Percentiles rank a stretch among this genome's conserved stretches.
Conservation (phyloP, 2,888 invertebrate species). For the Tethea ocularis region DNA sequence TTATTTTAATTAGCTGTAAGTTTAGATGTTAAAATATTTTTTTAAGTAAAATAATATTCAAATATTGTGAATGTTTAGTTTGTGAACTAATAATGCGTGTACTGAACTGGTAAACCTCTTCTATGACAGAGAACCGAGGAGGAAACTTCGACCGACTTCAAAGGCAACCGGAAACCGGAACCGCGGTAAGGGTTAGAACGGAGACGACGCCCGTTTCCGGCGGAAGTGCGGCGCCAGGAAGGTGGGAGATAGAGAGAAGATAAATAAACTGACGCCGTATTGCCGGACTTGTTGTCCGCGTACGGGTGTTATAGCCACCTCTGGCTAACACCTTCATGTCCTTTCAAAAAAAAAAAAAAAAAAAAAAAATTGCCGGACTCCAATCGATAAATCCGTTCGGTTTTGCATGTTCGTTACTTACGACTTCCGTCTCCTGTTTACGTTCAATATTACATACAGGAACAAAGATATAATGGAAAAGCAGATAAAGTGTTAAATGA, state of each 20-base stretch:
- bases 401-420: conserved; percentile 76
- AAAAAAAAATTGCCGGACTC: conserved; percentile 75
- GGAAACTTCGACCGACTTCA: conserved; percentile 72
- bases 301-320: too few relatives aligned
- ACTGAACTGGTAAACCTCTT: conserved; percentile 56
- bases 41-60: too few relatives aligned
- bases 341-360: too few relatives aligned
- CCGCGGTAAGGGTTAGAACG: conserved; percentile 81
- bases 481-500: not conserved
- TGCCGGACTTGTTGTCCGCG: too few relatives aligned
- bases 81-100: conserved; percentile 34
- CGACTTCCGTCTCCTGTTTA: conserved; percentile 80
- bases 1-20: not conserved
- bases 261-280: conserved; percentile 79
- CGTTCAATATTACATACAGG: conserved; percentile 37
- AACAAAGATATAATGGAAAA: conserved; percentile 12
- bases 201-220: conserved; percentile 80
- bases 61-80: not conserved
- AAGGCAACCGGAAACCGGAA: conserved; percentile 80
- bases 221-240: conserved; percentile 81
- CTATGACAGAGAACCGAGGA: conserved; percentile 44
- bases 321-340: too few relatives aligned
- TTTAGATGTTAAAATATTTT: not conserved
- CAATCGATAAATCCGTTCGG: conserved; percentile 78
- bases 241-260: conserved; percentile 67